phyloP scores from a whole-genome alignment of 2,797 vertebrate species.

The Hozukius guyotensis region DNA sequence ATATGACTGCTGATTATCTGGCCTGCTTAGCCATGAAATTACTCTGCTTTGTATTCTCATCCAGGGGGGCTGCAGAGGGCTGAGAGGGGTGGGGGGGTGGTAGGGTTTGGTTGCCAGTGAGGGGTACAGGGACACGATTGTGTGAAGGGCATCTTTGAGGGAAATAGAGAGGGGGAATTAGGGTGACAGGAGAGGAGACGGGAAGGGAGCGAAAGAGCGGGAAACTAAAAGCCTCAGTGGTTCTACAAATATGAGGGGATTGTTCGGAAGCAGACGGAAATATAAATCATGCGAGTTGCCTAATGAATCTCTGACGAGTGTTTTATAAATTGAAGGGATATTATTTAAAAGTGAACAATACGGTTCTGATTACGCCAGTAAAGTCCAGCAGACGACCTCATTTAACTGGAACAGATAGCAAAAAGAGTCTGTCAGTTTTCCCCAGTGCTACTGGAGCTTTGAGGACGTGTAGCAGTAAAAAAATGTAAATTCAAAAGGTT shows the following conservation, averaged over 20 bases:
- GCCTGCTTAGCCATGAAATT: conserved; percentile 78
- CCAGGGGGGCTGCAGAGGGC: not conserved
- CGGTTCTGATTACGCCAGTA: conserved; percentile 3
- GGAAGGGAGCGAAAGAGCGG: conserved; percentile 23
- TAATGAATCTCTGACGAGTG: conserved; percentile 41
- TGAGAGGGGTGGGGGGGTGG: not conserved
- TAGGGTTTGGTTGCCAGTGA: conserved; percentile 9
- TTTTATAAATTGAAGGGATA: conserved; percentile 8
- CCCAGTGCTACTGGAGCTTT: not conserved
- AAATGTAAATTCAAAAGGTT: not conserved
- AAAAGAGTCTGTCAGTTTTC: not conserved
- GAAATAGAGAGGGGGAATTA: conserved; percentile 31
- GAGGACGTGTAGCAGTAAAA: not conserved
- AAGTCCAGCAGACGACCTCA: conserved; percentile 1
- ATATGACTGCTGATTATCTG: conserved; percentile 76
- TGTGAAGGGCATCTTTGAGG: conserved; percentile 67
- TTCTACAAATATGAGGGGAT: conserved; percentile 37
- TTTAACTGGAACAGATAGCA: not conserved
- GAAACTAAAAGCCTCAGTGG: conserved; percentile 41
- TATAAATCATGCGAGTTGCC: conserved; percentile 37
- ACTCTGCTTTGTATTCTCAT: conserved; percentile 72
- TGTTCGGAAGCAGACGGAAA: conserved; percentile 23
- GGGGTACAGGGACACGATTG: conserved; percentile 41
- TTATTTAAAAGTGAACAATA: conserved; percentile 27
- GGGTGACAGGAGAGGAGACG: conserved; percentile 32